Evolutionary conservation across 2,113 vertebrate genomes (phyloP).

Genomic region (Pachycephala philippinensis): DNA sequence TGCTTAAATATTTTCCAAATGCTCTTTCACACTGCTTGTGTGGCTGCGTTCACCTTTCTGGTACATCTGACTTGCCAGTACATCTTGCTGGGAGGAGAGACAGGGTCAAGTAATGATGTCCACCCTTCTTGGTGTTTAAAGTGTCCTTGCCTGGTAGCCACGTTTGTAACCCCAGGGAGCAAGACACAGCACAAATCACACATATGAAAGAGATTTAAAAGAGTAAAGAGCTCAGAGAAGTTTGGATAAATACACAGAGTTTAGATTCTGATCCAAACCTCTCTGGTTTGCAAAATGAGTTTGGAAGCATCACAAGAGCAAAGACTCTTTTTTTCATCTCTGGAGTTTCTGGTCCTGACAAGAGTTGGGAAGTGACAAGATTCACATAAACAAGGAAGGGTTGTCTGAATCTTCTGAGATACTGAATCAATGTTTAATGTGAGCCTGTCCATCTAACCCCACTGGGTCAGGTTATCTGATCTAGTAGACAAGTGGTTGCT

Average conservation of each 20-base stretch:
- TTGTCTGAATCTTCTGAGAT: neutral
- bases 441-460: neutral
- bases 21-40: neutral
- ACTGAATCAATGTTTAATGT: neutral
- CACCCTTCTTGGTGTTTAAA: neutral
- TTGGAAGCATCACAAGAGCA: constrained; percentile 39
- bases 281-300: constrained; percentile 56
- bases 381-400: neutral
- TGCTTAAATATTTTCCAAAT: neutral
- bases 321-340: neutral
- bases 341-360: neutral
- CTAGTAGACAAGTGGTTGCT: neutral
- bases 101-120: neutral
- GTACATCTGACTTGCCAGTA: neutral
- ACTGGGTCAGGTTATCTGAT: neutral
- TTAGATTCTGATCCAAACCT: constrained; percentile 52
- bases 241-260: constrained; percentile 41
- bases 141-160: neutral
- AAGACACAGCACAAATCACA: constrained; percentile 9
- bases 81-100: neutral
- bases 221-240: constrained; percentile 32
- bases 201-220: constrained; percentile 61
- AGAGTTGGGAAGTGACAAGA: neutral
- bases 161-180: neutral
- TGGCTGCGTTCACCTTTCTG: neutral